Evolutionary conservation across 2,797 vertebrate genomes (phyloP), one percentile per base, ranked within the genome.

Genomic region (Chelidonichthys spinosus): DNA sequence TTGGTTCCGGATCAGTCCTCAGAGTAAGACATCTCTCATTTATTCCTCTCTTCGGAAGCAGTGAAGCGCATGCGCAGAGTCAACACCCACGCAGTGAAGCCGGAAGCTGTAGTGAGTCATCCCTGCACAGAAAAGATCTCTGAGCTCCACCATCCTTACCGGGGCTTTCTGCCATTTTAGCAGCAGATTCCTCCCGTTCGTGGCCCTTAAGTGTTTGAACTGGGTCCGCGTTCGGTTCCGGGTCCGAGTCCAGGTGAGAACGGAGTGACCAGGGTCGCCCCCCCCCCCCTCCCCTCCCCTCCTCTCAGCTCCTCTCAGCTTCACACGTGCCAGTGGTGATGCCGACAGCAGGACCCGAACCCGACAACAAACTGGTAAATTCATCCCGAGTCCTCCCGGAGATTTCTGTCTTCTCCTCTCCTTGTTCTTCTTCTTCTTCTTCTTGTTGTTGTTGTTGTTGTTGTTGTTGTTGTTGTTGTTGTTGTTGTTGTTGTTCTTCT

Each of bases 111-210:
- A 61, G 82, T 74, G 79, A 79, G 40, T 60, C 32, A 17, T 88
- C 76, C 1, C 4, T 0, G 0, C 0, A 0, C 33, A 6, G 39
- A 81, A 55, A 90, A 32, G 83, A 87, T 84, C 88, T 90, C 7
- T 56, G 78, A 0, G 61, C 66, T 62, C 68, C 64, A 61, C 79
- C 83, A 77, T 78, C 82, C 44, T 37, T 49, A 7, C 73, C 65
- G 54, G 74, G 76, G 66, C 69, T 78, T 76, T 90, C 86, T 86
- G 81, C 78, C 90, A 83, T 92, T 90, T 90, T 83, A 60, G 10
- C 37, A 1, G 11, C 36, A 17, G 7, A 2, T 42, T 42, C 56
- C 5, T 14, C 37, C 18, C 9, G 7, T 11, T 6, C 4, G 36
- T 7, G 56, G 56, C 11, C 35, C 50, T 2, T 6, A 11, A 5